Evolutionary conservation across 2,888 invertebrate species (phyloP), one percentile per base, ranked within the genome.

Genomic region (Odontocerum albicorne): DNA sequence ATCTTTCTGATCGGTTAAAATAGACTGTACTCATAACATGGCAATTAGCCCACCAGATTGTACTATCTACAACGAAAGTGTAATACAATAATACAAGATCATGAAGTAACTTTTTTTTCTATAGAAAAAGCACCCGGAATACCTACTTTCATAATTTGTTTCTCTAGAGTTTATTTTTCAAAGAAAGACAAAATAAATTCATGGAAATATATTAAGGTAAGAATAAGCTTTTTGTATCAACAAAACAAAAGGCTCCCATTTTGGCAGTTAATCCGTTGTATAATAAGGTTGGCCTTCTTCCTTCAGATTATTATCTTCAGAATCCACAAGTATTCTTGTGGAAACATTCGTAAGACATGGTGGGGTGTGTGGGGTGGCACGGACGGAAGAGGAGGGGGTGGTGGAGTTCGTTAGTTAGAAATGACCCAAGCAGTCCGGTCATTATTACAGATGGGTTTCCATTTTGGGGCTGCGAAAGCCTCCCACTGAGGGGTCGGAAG

Each of bases 401-500:
- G 57, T 15, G 39, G 44, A 49, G 54, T 61, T 61, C 59, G 61
- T 61, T 61, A 61, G 58, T 50, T 44, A 53, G 58, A 55, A 59
- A 59, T 61, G 60, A 59, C 61, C 61, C 52, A 40, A 54, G 44
- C 49, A 54, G 57, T 52, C 49, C 52, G 58, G 55, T 61, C 61
- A 61, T 61, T 61, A 61, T 61, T 61, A 59, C 61, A 59, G 56
- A 61, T 61, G 55, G 61, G 61, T 59, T 61, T 61, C 57, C 58
- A 61, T 61, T 55, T 59, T 53, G 45, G 51, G 36, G 43, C 47
- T 55, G 55, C n/a, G n/a, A n/a, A n/a, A n/a, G n/a, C n/a, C n/a
- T n/a, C n/a, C n/a, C n/a, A n/a, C n/a, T n/a, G n/a, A n/a, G n/a
- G n/a, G n/a, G n/a, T n/a, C n/a, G n/a, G n/a, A n/a, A n/a, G n/a